phyloP scores from a whole-genome alignment of 2,888 invertebrate species.

The Anaspis maculata region DNA sequence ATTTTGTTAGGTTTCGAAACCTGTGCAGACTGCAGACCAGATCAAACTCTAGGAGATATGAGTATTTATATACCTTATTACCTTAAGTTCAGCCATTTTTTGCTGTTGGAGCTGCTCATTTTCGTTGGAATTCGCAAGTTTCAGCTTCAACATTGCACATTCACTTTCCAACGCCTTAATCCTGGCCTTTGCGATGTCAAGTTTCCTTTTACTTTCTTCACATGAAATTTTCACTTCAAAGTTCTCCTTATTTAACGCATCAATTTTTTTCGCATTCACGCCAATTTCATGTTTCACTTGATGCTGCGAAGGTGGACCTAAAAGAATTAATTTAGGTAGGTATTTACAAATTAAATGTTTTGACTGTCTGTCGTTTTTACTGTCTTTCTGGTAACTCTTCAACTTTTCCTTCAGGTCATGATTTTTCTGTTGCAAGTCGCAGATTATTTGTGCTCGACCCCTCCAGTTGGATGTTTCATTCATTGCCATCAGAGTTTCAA shows the following conservation, averaged over 20 bases:
- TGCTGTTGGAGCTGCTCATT: constrained; percentile 57
- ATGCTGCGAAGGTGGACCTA: too few species aligned
- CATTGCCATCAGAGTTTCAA: constrained; percentile 54
- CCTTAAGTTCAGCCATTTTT: too few species aligned
- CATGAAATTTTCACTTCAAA: constrained; percentile 47
- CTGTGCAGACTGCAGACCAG: too few species aligned
- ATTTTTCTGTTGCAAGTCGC: constrained; percentile 59
- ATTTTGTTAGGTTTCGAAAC: too few species aligned
- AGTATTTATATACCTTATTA: too few species aligned
- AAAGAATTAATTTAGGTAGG: too few species aligned
- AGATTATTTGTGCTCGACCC: constrained; percentile 69
- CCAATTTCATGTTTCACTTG: too few species aligned
- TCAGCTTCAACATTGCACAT: constrained; percentile 48
- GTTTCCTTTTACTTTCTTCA: constrained; percentile 53
- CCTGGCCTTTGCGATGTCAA: constrained; percentile 60
- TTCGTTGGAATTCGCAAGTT: constrained; percentile 52
- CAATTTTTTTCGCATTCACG: constrained; percentile 42
- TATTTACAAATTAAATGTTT: too few species aligned
- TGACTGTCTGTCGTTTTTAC: too few species aligned
- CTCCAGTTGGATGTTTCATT: constrained; percentile 60
- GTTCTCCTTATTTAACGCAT: constrained; percentile 53
- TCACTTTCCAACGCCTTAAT: constrained; percentile 62
- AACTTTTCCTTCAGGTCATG: constrained; percentile 58
- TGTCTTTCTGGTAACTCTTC: constrained; percentile 30
- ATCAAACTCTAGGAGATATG: too few species aligned